Percentiles rank a stretch among this genome's conserved stretches.
These are phyloP conservation scores for Sinelater perroti DNA, from an alignment of 2,888 invertebrate genomes.

Conservation along the genomic window DNA sequence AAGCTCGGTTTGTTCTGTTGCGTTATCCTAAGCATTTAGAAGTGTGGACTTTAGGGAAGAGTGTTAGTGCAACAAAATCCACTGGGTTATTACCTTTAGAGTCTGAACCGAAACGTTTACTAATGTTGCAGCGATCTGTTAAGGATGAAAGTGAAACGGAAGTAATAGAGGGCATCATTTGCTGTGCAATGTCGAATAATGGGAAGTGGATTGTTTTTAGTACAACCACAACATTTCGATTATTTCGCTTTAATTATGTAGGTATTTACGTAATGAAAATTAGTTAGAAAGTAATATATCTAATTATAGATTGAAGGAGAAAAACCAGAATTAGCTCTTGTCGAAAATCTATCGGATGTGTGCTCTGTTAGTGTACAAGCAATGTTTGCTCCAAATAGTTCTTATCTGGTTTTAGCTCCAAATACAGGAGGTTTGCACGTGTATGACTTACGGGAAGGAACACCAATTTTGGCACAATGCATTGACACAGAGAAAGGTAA, in stretches of 20 bases:
- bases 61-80: constrained; percentile 51
- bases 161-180: constrained; percentile 72
- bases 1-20: constrained; percentile 67
- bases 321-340: constrained; percentile 50
- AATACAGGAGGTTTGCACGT: constrained; percentile 58
- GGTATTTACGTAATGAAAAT: constrained; percentile 43
- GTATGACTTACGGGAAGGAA: constrained; percentile 55
- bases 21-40: constrained; percentile 66
- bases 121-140: constrained; percentile 69
- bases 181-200: constrained; percentile 74
- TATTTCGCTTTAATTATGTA: constrained; percentile 72
- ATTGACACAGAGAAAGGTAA: constrained; percentile 57
- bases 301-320: constrained; percentile 39
- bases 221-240: constrained; percentile 70
- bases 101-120: constrained; percentile 71
- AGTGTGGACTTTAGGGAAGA: constrained; percentile 69
- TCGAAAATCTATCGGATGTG: constrained; percentile 57
- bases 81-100: constrained; percentile 57
- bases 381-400: constrained; percentile 59
- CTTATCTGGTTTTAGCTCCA: constrained; percentile 60
- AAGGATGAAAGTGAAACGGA: constrained; percentile 54
- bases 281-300: background rate
- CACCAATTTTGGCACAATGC: constrained; percentile 56
- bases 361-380: constrained; percentile 57
- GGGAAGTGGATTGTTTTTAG: constrained; percentile 81